These are phyloP conservation scores for Sciaenops ocellatus DNA, from an alignment of 2,797 vertebrate genomes.

Conservation along the genomic window DNA sequence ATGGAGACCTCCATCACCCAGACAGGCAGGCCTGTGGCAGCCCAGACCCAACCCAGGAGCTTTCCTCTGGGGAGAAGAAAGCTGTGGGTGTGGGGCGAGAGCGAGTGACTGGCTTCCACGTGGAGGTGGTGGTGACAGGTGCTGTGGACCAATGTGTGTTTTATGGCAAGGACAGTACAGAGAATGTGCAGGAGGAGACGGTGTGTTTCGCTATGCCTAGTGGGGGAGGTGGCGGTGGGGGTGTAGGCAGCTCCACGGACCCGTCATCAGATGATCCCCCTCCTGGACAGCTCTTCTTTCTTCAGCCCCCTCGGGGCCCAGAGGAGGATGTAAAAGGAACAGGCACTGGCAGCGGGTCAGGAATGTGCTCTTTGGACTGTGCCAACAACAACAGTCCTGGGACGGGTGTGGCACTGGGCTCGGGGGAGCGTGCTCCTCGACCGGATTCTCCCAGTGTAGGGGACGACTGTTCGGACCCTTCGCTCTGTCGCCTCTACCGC, in stretches of 20 bases:
- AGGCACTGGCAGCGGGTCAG: conserved; percentile 61
- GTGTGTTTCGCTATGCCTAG: conserved; percentile 87
- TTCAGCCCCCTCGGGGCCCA: conserved; percentile 80
- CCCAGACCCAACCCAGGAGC: conserved; percentile 79
- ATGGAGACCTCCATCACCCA: conserved; percentile 74
- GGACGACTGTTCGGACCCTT: conserved; percentile 84
- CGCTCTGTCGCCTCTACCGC: conserved; percentile 94
- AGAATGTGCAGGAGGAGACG: conserved; percentile 94
- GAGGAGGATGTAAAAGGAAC: conserved; percentile 77
- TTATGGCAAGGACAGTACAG: conserved; percentile 94
- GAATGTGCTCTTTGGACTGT: conserved; percentile 84
- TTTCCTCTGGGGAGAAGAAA: conserved; percentile 70
- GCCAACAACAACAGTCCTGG: conserved; percentile 76
- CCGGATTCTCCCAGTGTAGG: conserved; percentile 78
- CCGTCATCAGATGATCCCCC: conserved; percentile 90
- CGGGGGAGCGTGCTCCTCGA: conserved; percentile 61
- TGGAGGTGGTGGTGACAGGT: conserved; percentile 96
- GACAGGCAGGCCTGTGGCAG: conserved; percentile 72
- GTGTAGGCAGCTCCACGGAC: conserved; percentile 73
- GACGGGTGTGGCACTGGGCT: conserved; percentile 40
- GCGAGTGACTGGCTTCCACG: conserved; percentile 92
- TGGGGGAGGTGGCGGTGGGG: conserved; percentile 57
- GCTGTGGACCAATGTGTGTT: conserved; percentile 97
- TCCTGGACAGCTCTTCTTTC: conserved; percentile 94
- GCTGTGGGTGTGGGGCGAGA: conserved; percentile 76